Conservation (phyloP, 1,140 invertebrate genomes). For the Anagrus nilaparvatae region DNA sequence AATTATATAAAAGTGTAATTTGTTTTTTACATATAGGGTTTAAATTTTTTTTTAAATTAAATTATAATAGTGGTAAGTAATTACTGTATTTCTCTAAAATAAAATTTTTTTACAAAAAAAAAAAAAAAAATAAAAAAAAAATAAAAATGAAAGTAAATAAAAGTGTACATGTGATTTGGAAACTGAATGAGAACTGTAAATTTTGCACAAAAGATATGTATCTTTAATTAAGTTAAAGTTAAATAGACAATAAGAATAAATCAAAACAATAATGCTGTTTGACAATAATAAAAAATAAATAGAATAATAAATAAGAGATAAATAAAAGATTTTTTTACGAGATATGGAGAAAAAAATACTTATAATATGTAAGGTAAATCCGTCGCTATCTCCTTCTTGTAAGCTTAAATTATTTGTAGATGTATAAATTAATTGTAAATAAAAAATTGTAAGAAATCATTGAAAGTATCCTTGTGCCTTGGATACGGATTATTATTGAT, state of each 20-base stretch:
- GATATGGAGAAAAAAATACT: slow-evolving; percentile 9
- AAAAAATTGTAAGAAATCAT: slow-evolving; percentile 32
- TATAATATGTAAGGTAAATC: no score
- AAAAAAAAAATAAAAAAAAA: background rate
- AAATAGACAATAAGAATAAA: slow-evolving; percentile 26
- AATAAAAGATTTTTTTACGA: slow-evolving; percentile 9
- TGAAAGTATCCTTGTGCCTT: slow-evolving; percentile 44
- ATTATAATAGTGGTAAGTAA: no score
- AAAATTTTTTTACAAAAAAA: no score
- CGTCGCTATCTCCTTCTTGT: no score
- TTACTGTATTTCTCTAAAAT: no score
- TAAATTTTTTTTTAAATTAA: no score
- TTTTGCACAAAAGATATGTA: slow-evolving; percentile 32
- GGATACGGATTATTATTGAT: slow-evolving; percentile 30
- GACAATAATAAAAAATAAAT: slow-evolving; percentile 39
- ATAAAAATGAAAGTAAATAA: background rate
- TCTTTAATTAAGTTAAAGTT: slow-evolving; percentile 19
- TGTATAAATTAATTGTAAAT: slow-evolving; percentile 17
- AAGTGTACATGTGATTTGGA: background rate
- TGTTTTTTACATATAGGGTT: no score
- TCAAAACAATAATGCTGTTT: slow-evolving; percentile 40
- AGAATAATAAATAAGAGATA: slow-evolving; percentile 22
- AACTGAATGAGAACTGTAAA: slow-evolving; percentile 25
- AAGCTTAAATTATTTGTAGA: no score
- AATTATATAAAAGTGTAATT: no score